A percentile compares a stretch with the other conserved stretches of the same genome.
Evolutionary conservation across 2,113 vertebrate genomes (phyloP).

Genomic region (Azemiops feae): DNA sequence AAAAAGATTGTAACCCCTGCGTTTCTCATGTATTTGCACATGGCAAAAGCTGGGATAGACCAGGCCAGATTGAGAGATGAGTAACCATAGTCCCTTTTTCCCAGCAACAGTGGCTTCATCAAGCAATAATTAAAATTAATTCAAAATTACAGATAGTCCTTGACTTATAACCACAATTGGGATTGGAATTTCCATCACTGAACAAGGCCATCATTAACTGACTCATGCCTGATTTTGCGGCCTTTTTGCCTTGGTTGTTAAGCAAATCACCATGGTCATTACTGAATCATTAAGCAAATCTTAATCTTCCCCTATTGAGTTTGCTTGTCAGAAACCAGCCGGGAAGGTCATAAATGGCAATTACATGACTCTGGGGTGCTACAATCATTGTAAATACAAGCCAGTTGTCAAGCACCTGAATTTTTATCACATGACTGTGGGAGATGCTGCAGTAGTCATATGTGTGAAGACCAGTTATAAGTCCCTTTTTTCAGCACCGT

Average conservation of each 20-base stretch:
- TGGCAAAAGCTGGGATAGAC: background rate
- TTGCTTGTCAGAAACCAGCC: background rate
- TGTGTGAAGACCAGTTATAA: background rate
- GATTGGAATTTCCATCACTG: background rate
- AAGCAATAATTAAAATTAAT: background rate
- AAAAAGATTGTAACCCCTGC: background rate
- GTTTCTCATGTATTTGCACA: background rate
- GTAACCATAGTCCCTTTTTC: background rate
- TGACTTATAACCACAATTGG: background rate
- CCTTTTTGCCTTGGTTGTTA: background rate
- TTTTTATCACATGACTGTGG: background rate
- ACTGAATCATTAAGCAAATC: background rate
- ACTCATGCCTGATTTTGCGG: background rate
- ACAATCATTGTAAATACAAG: background rate
- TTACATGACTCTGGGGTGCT: background rate
- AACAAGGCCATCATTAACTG: background rate
- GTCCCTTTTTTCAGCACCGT: background rate
- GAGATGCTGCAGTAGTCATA: background rate
- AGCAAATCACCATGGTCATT: background rate
- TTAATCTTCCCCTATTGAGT: background rate
- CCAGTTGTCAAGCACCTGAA: background rate
- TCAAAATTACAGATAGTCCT: background rate
- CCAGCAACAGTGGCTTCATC: background rate
- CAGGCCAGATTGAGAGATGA: background rate
- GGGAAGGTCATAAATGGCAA: background rate